Evolutionary conservation across 2,888 invertebrate genomes (phyloP).

Genomic region (Hirtodrosophila alboralis): DNA sequence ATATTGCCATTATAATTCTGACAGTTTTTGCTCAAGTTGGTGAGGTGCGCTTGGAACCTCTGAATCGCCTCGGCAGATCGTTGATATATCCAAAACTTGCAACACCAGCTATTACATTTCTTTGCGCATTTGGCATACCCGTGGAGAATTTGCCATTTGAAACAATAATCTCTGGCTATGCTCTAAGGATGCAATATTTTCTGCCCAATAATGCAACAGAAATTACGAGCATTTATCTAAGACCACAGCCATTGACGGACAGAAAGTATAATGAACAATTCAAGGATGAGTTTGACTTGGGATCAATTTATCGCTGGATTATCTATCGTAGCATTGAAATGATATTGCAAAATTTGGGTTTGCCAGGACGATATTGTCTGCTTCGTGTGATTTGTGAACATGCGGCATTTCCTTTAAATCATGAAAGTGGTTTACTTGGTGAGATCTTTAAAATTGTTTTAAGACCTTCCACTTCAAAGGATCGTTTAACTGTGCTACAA

Average conservation of each 20-base stretch:
- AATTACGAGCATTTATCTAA: slow-evolving; percentile 64
- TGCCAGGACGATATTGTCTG: slow-evolving; percentile 89
- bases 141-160: slow-evolving; percentile 72
- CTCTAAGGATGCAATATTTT: slow-evolving; percentile 77
- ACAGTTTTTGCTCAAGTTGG: neutral
- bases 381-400: slow-evolving; percentile 91
- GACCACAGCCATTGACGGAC: slow-evolving; percentile 69
- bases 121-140: slow-evolving; percentile 81
- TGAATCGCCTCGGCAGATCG: neutral
- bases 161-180: slow-evolving; percentile 77
- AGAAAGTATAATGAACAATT: slow-evolving; percentile 27
- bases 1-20: neutral
- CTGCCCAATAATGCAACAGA: slow-evolving; percentile 73
- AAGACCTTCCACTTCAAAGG: slow-evolving; percentile 89
- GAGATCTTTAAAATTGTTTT: slow-evolving; percentile 90
- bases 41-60: neutral
- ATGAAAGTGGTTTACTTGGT: slow-evolving; percentile 89
- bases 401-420: slow-evolving; percentile 88
- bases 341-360: slow-evolving; percentile 85
- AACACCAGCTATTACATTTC: slow-evolving; percentile 71
- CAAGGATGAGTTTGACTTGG: slow-evolving; percentile 37
- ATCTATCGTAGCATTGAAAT: slow-evolving; percentile 77
- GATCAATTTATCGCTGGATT: slow-evolving; percentile 73
- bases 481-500: slow-evolving; percentile 86
- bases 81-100: slow-evolving; percentile 61